phyloP scores from a whole-genome alignment of 2,113 vertebrate genomes.

The Lophotis ruficrista region DNA sequence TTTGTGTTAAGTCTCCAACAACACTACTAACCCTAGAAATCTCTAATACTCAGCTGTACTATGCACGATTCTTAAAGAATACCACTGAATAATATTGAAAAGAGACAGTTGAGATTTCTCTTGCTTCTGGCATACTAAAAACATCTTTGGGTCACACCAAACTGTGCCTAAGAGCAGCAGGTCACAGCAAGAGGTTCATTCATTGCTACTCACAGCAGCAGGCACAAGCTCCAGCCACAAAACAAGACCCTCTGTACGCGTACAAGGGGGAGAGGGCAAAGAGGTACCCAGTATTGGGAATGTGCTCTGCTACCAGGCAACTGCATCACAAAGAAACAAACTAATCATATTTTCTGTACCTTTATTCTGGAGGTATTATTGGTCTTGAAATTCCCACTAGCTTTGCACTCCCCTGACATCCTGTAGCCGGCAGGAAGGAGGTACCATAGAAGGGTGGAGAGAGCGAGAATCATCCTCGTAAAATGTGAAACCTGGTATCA shows the following conservation, averaged over 20 bases:
- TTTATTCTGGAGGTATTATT: not conserved
- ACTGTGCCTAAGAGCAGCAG: not conserved
- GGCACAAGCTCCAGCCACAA: not conserved
- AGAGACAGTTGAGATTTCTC: not conserved
- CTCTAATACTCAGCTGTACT: not conserved
- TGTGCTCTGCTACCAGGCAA: not conserved
- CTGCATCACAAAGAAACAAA: not conserved
- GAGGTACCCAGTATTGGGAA: accelerated
- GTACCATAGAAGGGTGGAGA: not conserved
- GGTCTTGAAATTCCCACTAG: not conserved
- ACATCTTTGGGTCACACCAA: not conserved
- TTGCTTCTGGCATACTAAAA: not conserved
- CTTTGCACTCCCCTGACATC: not conserved
- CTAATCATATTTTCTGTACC: not conserved
- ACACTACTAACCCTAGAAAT: not conserved
- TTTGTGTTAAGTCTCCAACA: not conserved
- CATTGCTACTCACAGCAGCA: not conserved
- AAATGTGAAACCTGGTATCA: not conserved
- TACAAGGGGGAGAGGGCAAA: not conserved
- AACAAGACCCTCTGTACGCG: not conserved
- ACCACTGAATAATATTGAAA: not conserved
- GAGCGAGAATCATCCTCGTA: not conserved
- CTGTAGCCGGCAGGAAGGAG: not conserved
- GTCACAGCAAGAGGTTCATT: not conserved
- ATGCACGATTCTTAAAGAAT: not conserved